phyloP scores from a whole-genome alignment of 2,113 vertebrate genomes.

The Tautogolabrus adspersus region DNA sequence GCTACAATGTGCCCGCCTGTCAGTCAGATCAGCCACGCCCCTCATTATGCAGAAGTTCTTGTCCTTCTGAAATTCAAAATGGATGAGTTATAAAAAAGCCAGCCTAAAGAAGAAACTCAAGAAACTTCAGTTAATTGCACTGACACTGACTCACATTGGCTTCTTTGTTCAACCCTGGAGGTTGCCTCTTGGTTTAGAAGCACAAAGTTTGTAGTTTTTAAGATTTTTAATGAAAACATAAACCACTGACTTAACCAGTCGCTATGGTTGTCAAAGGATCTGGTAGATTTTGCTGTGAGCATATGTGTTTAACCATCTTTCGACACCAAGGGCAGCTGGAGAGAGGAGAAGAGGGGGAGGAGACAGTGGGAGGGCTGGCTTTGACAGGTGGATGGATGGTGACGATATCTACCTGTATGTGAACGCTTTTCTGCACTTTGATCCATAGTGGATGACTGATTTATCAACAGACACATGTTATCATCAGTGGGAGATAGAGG shows the following conservation, averaged over 20 bases:
- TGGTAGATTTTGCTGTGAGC: not conserved
- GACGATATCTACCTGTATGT: conserved; percentile 45
- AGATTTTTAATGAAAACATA: too few relatives aligned
- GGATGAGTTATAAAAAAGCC: too few relatives aligned
- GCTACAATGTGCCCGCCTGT: too few relatives aligned
- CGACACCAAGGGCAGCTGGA: conserved; percentile 41
- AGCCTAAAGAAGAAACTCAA: too few relatives aligned
- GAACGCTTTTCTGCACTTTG: conserved; percentile 55
- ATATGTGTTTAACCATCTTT: not conserved
- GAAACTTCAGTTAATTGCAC: too few relatives aligned
- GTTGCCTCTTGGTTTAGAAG: too few relatives aligned
- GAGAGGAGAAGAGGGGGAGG: conserved; percentile 30
- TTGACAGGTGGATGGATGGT: conserved; percentile 64
- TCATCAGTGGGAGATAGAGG: conserved; percentile 57
- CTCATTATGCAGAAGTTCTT: too few relatives aligned
- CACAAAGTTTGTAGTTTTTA: too few relatives aligned
- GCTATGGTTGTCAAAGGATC: not conserved
- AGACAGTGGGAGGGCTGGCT: conserved; percentile 31
- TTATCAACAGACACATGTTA: conserved; percentile 59
- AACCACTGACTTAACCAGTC: not conserved
- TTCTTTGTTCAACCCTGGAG: too few relatives aligned
- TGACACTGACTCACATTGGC: too few relatives aligned
- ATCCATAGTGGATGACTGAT: conserved; percentile 55
- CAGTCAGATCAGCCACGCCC: too few relatives aligned
- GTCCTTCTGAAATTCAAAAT: too few relatives aligned